Evolutionary conservation across 1,140 invertebrate genomes (phyloP), one percentile per base, ranked within the genome.

Genomic region (Plectus sambesii): DNA sequence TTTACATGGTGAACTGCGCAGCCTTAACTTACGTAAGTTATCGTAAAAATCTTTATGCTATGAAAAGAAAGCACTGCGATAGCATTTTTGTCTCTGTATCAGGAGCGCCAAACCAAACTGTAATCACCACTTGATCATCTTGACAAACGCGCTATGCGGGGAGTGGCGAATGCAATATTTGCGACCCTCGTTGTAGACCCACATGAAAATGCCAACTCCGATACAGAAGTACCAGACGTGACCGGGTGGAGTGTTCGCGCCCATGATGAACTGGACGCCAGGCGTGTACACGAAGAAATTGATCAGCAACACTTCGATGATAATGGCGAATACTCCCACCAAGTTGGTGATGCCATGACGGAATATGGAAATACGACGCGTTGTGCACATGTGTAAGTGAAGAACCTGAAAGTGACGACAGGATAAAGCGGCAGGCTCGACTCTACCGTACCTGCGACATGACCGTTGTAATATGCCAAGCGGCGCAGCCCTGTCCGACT

Each of bases 311-410:
- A 66, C 49, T 45, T 66, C 63, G 37, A 66, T 69, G 24, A 68
- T 55, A 3, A 69, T 55, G 9, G 63, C 63, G 47, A 66, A 66
- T 22, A 66, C 49, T 27, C 50, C 51, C 17, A 66, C 56, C 24
- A 66, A 41, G 43, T 66, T 66, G 12, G 62, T 64, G n/a, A 66
- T 48, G 15, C 63, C 63, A 30, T 66, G 63, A 20, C 52, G 53
- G 56, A 66, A 69, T 33, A 66, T 53, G 22, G 63, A 66, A 27
- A 66, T 55, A 23, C 63, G 44, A 19, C 63, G 42, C 15, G 65
- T 66, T 17, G 63, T 68, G 46, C 66, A 68, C 51, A 66, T 69
- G 55, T 54, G 67, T 1, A 66, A 46, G 40, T 66, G 63, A 53
- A 66, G 69, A 19, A 66, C 63, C 49, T 62, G 26, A 41, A 50